Conservation (phyloP, 2,113 vertebrate species). For the Ibidorhyncha struthersii region DNA sequence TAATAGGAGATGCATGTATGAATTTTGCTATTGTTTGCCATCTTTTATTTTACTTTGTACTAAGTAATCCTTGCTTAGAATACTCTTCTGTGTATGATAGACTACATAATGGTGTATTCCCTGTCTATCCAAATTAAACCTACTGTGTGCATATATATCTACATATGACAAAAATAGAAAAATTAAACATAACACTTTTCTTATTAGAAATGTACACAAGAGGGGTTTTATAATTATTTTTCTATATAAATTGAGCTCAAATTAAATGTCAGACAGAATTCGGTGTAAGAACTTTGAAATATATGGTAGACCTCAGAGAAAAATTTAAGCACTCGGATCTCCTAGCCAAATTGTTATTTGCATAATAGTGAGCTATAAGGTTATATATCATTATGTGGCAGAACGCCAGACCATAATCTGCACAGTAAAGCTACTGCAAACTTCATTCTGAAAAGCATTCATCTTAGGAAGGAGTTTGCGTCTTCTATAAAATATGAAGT, state of each 20-base stretch:
- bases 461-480: slow-evolving; percentile 52
- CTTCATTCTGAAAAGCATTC: slow-evolving; percentile 67
- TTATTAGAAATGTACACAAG: slow-evolving; percentile 23
- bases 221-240: slow-evolving; percentile 61
- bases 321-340: slow-evolving; percentile 60
- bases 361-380: slow-evolving; percentile 71
- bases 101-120: not conserved
- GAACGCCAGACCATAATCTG: slow-evolving; percentile 68
- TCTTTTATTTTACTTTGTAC: not conserved
- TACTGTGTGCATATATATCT: not conserved
- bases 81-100: not conserved
- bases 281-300: slow-evolving; percentile 66
- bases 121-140: not conserved
- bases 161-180: not conserved
- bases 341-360: slow-evolving; percentile 73
- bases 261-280: slow-evolving; percentile 76
- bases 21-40: slow-evolving; percentile 34
- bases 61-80: not conserved
- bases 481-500: slow-evolving; percentile 59
- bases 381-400: slow-evolving; percentile 71
- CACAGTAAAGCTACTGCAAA: slow-evolving; percentile 70
- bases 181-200: not conserved
- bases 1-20: slow-evolving; percentile 26
- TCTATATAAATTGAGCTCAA: slow-evolving; percentile 61
- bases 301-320: slow-evolving; percentile 69